These are phyloP conservation scores for Mugil cephalus DNA, from an alignment of 2,113 vertebrate genomes.

Conservation along the genomic window DNA sequence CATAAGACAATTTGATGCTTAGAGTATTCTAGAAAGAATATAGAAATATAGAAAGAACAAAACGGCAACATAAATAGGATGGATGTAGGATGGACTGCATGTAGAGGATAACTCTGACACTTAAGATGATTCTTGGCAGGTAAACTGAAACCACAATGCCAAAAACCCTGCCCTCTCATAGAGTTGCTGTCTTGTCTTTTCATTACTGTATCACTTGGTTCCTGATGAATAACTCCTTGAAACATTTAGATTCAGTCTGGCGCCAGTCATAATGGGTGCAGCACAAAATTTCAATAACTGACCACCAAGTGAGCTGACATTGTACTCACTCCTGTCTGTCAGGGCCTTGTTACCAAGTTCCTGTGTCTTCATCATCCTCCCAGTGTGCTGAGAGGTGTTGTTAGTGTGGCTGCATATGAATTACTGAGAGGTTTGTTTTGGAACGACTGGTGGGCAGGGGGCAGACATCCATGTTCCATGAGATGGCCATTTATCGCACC, in stretches of 20 bases:
- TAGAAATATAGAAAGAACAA: constrained; percentile 10
- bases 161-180: constrained; percentile 18
- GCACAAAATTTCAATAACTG: not conserved
- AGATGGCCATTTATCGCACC: constrained; percentile 13
- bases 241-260: constrained; percentile 10
- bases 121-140: constrained; percentile 7
- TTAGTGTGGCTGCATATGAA: constrained; percentile 8
- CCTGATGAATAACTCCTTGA: constrained; percentile 6
- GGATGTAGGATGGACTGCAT: not conserved
- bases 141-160: constrained; percentile 29
- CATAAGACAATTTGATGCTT: constrained; percentile 22
- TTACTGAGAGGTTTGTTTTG: constrained; percentile 34
- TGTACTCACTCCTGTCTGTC: constrained; percentile 22
- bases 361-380: constrained; percentile 21
- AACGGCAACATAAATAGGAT: not conserved
- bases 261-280: not conserved
- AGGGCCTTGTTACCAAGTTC: constrained; percentile 21
- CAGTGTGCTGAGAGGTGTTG: constrained; percentile 16
- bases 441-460: constrained; percentile 30
- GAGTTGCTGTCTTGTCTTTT: constrained; percentile 29
- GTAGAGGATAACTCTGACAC: constrained; percentile 8
- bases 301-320: not conserved
- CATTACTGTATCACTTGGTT: constrained; percentile 26
- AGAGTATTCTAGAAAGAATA: constrained; percentile 4
- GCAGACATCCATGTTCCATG: constrained; percentile 1